Base-by-base conservation (phyloP, 23 tunicate genomes). In the Botrylloides violaceus region DNA sequence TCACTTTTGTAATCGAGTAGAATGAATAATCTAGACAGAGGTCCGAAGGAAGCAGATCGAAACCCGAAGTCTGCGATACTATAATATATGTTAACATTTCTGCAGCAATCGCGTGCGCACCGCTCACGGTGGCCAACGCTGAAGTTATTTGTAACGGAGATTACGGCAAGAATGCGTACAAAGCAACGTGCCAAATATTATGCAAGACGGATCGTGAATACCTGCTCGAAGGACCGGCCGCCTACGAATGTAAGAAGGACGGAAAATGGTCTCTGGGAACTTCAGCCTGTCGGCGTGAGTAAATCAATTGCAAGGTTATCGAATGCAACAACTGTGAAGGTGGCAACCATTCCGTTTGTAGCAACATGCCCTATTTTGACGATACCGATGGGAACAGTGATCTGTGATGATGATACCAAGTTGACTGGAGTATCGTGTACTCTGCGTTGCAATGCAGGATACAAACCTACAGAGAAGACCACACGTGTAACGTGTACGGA, bases 401-500 rank as follows among this genome's bases (percentile, higher is more conserved):
- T 15, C 15, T 63, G 70, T 31, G 70, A 12, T 3, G 36, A 9
- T 3, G 35, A 28, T 25, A 33, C 4, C 29, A 27, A 21, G 26
- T 29, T 63, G 35, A 34, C 33, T 25, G 70, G 70, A 63, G 33
- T 33, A 25, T 27, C 70, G 3, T 68, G 74, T 37, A 68, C 23
- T 0, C 47, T 68, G 22, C 74, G 2, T 1, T 68, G 74, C 47
- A 26, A 18, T 37, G 58, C 2, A 4, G 74, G 74, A 37, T 68
- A 68, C 57, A 18, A 24, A 37, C 53, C 53, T 15, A 15, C 15
- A 9, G 53, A 43, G 12, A 43, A 43, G 15, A 43, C 53, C 53
- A 43, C 53, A 15, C 12, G 12, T 43, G 53, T 43, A 9, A 19
- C 62, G 3, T 71, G 76, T 49, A 20, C 3, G 20, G 12, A 49